Evolutionary conservation across 2,888 invertebrate genomes (phyloP).

Genomic region (Caenorhabditis sinica): DNA sequence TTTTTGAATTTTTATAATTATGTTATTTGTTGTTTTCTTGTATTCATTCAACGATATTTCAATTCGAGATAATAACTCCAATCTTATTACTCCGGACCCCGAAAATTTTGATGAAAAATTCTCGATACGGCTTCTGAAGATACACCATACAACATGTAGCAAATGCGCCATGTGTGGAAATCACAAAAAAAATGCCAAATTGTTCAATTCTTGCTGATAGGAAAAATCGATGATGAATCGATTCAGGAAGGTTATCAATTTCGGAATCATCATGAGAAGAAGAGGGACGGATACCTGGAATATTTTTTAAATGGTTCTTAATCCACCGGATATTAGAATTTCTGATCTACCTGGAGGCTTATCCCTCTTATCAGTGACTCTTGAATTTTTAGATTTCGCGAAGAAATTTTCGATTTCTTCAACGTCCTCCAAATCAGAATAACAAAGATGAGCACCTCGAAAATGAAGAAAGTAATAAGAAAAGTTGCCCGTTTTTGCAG

Average conservation of each 20-base stretch:
- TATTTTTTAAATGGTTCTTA: not conserved
- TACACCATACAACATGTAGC: not conserved
- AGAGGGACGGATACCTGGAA: slow-evolving; percentile 4
- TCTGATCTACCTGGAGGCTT: not conserved
- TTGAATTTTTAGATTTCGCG: not conserved
- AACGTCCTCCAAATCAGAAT: not conserved
- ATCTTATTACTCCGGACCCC: not conserved
- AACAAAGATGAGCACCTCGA: not conserved
- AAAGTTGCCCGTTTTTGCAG: not conserved
- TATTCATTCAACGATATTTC: too few relatives aligned
- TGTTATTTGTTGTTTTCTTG: too few relatives aligned
- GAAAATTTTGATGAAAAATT: not conserved
- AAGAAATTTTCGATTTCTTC: not conserved
- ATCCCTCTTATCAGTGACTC: not conserved
- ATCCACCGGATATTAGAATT: not conserved
- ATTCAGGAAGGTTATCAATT: not conserved
- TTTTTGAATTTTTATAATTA: too few relatives aligned
- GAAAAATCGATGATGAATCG: not conserved
- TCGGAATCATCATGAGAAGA: not conserved
- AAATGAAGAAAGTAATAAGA: not conserved
- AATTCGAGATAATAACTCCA: not conserved
- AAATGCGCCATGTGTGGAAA: not conserved
- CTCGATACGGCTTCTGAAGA: slow-evolving; percentile 3
- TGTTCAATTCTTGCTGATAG: not conserved
- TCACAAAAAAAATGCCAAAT: not conserved